These are phyloP conservation scores for Sturnira hondurensis DNA, from an alignment of 2,113 vertebrate species.

Conservation along the genomic window DNA sequence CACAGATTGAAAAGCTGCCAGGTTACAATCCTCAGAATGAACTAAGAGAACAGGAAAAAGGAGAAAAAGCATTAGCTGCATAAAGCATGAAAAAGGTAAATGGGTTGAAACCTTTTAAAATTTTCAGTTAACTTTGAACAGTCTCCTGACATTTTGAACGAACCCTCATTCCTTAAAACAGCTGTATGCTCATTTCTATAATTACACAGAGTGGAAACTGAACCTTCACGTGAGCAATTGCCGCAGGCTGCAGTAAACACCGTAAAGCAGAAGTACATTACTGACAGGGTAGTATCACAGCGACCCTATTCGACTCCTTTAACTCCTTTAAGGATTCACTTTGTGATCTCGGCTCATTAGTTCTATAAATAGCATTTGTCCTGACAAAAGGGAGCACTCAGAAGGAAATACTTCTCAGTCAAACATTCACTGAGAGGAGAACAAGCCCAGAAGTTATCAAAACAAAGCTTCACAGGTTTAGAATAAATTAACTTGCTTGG, in stretches of 20 bases:
- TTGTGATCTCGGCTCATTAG: conserved; percentile 12
- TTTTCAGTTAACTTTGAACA: background rate
- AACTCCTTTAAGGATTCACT: background rate
- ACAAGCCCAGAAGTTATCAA: conserved; percentile 63
- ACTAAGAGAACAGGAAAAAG: background rate
- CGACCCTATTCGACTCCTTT: background rate
- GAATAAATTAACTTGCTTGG: conserved; percentile 61
- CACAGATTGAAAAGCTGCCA: background rate
- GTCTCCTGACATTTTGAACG: background rate
- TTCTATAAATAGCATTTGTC: conserved; percentile 13
- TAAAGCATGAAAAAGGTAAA: background rate
- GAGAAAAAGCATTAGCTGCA: background rate
- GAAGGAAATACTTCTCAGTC: conserved; percentile 42
- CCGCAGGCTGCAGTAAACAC: background rate
- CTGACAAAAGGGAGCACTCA: background rate
- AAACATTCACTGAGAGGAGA: conserved; percentile 34
- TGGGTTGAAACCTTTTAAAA: background rate
- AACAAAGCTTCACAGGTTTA: conserved; percentile 51
- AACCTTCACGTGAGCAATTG: background rate
- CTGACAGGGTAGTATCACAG: background rate
- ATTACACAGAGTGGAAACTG: background rate
- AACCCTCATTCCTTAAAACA: background rate
- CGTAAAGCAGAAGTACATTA: background rate
- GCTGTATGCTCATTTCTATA: background rate
- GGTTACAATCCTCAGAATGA: background rate